These are phyloP conservation scores for Muricea muricata DNA, from an alignment of 92 coral and sea anemone species.

Conservation along the genomic window DNA sequence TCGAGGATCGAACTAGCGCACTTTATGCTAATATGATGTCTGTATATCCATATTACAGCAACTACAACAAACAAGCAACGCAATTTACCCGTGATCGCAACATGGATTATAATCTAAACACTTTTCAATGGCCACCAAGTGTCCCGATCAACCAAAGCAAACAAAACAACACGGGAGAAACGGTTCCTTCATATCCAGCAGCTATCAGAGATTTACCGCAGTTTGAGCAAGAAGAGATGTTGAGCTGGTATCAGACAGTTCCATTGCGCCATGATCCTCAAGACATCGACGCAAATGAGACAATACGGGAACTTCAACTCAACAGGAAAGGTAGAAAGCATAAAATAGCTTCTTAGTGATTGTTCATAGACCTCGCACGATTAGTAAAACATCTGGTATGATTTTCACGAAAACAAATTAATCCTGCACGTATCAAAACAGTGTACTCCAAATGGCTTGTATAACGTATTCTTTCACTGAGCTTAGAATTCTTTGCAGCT, in stretches of 20 bases:
- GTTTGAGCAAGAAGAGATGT: conserved; percentile 23
- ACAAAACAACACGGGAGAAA: not conserved
- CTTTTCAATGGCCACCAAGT: conserved; percentile 24
- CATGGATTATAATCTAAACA: not conserved
- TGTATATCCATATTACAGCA: conserved; percentile 19
- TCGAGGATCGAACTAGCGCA: not conserved
- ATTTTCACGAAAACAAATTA: not conserved
- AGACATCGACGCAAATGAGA: not conserved
- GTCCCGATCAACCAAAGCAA: conserved; percentile 29
- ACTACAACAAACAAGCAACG: conserved; percentile 5
- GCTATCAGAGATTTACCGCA: conserved; percentile 14
- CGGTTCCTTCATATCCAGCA: not conserved
- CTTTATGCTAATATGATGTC: conserved; percentile 23
- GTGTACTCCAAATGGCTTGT: not conserved
- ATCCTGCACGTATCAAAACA: not conserved
- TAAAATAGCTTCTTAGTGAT: not conserved
- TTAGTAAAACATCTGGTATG: not conserved
- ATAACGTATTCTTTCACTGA: not conserved
- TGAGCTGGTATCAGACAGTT: conserved; percentile 28
- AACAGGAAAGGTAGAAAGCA: conserved; percentile 20
- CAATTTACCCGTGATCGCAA: not conserved
- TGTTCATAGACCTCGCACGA: not conserved
- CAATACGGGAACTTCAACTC: conserved; percentile 15
- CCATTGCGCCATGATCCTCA: conserved; percentile 31
- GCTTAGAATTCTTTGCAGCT: not conserved